Evolutionary conservation across 2,797 vertebrate species (phyloP), one percentile per base, ranked within the genome.

Genomic region (Arctocebus calabarensis): DNA sequence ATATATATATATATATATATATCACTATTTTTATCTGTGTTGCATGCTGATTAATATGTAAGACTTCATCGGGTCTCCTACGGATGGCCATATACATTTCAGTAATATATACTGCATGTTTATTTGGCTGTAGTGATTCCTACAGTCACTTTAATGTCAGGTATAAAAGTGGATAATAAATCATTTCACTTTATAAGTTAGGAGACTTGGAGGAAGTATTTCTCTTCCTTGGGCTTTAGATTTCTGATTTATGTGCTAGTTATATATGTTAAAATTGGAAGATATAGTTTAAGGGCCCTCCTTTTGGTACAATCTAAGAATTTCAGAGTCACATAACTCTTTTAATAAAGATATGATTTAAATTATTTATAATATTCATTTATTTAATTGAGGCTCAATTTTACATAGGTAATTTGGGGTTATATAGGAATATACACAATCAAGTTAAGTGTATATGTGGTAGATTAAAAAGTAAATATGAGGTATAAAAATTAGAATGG

Each of bases 81-180:
- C 43, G 66, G 81, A 91, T 87, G 55, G 83, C 25, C 4, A 61
- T 82, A 64, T 62, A 84, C 19, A 77, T 77, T 92, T 62, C 62
- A 81, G 16, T 87, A 94, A 95, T 77, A 73, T 20, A 81, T 34
- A 90, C 19, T 59, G 7, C 13, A 89, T 14, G 32, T 89, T 92
- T 96, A 73, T 82, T 75, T 96, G 61, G 45, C 27, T 77, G 5
- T 40, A 66, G 32, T 68, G 55, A 96, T 89, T 93, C 45, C 48
- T 84, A 86, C 27, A 94, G 40, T 90, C 27, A 94, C 94, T 86
- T 52, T 85, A 88, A 75, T 94, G 45, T 92, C 43, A 94, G 16
- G 27, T 84, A 84, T 61, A 91, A 93, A 90, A 94, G 90, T 90
- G 55, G 81, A 66, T 86, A 91, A 85, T 90, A 90, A 92, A 75